These are phyloP conservation scores for Cuculus canorus DNA, from an alignment of 2,797 vertebrate genomes.

Conservation along the genomic window DNA sequence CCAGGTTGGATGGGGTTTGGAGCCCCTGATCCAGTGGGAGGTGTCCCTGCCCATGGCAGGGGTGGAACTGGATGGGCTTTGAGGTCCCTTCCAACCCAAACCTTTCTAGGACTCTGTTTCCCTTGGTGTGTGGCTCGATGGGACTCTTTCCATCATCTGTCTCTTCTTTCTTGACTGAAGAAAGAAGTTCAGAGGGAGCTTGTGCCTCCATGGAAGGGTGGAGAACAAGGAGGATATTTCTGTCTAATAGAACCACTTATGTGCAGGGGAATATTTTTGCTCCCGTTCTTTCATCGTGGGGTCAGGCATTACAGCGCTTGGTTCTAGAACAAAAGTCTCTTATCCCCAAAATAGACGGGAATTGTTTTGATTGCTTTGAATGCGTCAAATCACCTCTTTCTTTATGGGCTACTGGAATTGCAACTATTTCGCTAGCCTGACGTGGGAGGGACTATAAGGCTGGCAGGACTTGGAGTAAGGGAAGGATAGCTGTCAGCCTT, in stretches of 20 bases:
- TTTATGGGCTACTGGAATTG: neutral
- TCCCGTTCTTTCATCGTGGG: neutral
- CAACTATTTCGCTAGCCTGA: neutral
- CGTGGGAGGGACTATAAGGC: neutral
- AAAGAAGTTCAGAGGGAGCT: neutral
- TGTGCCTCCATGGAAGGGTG: neutral
- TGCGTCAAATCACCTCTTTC: neutral
- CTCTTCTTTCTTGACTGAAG: neutral
- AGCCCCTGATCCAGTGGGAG: too few relatives aligned
- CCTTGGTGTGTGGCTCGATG: neutral
- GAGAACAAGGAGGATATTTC: neutral
- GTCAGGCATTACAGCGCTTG: neutral
- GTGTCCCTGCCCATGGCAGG: too few relatives aligned
- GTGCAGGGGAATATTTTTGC: neutral
- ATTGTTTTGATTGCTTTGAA: conserved; percentile 6
- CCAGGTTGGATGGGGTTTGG: too few relatives aligned
- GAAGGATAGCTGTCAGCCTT: neutral
- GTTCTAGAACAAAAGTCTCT: conserved; percentile 27
- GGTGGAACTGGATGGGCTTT: too few relatives aligned
- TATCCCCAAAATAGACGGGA: neutral
- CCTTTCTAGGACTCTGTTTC: too few relatives aligned
- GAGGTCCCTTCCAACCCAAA: too few relatives aligned
- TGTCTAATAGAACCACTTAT: neutral
- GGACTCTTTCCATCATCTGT: neutral
- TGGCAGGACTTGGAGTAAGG: neutral